Evolutionary conservation across 2,888 invertebrate genomes (phyloP).

Genomic region (Trachelus troglodyta): DNA sequence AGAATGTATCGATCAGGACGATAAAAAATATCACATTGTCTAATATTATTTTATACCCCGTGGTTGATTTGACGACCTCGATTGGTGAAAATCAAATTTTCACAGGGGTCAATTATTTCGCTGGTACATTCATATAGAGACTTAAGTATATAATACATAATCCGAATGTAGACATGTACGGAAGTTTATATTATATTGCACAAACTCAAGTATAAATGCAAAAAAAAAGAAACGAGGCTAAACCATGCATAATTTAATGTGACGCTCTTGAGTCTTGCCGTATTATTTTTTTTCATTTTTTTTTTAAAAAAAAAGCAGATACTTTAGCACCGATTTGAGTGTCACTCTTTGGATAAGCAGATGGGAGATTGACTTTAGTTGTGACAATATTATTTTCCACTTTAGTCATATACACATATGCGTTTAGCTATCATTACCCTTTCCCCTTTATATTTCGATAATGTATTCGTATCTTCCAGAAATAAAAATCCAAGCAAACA

Average conservation of each 20-base stretch:
- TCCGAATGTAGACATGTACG: neutral
- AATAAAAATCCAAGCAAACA: neutral
- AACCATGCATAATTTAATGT: neutral
- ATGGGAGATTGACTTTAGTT: neutral
- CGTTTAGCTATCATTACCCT: neutral
- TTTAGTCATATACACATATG: neutral
- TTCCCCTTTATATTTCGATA: too few relatives aligned
- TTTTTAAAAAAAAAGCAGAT: neutral
- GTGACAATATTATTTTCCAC: neutral
- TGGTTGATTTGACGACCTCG: neutral
- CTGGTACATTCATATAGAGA: neutral
- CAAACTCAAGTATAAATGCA: neutral
- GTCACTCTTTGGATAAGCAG: neutral
- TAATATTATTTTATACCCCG: neutral
- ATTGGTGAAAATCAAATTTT: neutral
- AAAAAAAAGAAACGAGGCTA: neutral
- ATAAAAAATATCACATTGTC: slow-evolving; percentile 7
- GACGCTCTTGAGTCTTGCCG: neutral
- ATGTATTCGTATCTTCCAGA: neutral
- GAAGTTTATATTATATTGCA: neutral
- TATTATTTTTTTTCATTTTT: neutral
- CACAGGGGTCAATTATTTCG: neutral
- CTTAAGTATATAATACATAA: neutral
- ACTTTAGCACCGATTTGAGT: neutral
- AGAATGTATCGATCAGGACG: neutral